Evolutionary conservation across 2,888 invertebrate species (phyloP), one percentile per base, ranked within the genome.

Genomic region (Cartodere bifasciata): DNA sequence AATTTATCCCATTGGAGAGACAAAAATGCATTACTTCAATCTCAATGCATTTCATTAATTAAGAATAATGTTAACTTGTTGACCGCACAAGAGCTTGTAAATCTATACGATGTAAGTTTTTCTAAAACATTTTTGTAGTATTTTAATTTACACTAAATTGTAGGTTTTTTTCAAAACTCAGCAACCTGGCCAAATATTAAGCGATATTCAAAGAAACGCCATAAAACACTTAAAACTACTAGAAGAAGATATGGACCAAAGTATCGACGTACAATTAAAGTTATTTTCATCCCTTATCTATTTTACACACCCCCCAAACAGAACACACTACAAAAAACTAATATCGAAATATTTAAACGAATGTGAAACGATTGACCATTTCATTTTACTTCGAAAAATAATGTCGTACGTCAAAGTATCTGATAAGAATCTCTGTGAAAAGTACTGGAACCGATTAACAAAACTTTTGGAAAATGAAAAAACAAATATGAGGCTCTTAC

Each of bases 1-100:
- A 67, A 62, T 45, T 48, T 59, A 40, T 57, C 65, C 2, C 45
- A 48, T 3, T 70, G 68, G 68, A 58, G 63, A 4, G 44, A 62
- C 26, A 41, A 49, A 11, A 57, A 61, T 40, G 41, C 51, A 0
- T 21, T 28, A 2, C 31, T 64, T 2, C 60, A 60, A 28, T 50
- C 62, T 3, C 43, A 58, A 6, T 46, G 64, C 4, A 44, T 66
- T 29, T 32, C 62, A 2, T 26, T 56, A 5, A 37, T 68, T 6
- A 49, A 56, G 36, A 49, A 54, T 7, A 49, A 53, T 20, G 40
- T 68, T 4, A 34, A 50, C 10, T 35, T 52, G 2, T 40, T 70
- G n/a, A 55, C 52, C 26, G 34, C 56, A 2, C 48, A 43, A 7
- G 64, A 68, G 28, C 39, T 68, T 2, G 37, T 55, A n/a, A 28